phyloP scores from a whole-genome alignment of 2,113 vertebrate species.

The Spermophilus dauricus region DNA sequence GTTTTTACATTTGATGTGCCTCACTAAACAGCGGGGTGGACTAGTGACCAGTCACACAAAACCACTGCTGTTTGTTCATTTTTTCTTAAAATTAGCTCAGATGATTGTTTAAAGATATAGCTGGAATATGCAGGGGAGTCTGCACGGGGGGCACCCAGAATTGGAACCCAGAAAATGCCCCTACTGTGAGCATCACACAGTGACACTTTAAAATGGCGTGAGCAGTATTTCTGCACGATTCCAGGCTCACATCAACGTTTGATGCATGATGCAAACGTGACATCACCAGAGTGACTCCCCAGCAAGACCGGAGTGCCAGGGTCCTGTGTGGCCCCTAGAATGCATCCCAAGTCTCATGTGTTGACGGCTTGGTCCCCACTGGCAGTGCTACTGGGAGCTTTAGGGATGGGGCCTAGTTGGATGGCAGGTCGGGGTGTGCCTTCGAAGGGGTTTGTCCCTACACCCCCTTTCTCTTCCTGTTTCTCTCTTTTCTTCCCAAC shows the following conservation, averaged over 20 bases:
- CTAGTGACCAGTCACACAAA: fast-evolving
- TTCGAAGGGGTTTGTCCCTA: no score
- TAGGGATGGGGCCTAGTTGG: no score
- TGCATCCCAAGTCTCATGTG: no score
- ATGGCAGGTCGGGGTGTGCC: no score
- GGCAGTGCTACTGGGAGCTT: no score
- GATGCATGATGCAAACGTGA: fast-evolving
- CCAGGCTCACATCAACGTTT: fast-evolving
- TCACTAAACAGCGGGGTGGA: neutral
- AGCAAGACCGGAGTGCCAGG: neutral
- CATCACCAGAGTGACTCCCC: fast-evolving
- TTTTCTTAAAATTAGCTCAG: neutral
- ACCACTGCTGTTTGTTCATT: neutral
- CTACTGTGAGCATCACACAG: neutral
- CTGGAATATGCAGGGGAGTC: neutral
- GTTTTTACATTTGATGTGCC: neutral
- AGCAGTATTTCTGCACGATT: fast-evolving
- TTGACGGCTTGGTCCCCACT: no score
- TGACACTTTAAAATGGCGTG: neutral
- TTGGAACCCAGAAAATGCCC: neutral
- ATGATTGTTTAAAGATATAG: neutral
- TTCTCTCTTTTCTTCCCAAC: no score
- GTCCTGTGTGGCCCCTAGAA: no score
- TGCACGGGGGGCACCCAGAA: neutral
- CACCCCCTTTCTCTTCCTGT: no score